These are phyloP conservation scores for Zoanthus solanderi DNA, from an alignment of 92 coral and sea anemone species.

Conservation along the genomic window DNA sequence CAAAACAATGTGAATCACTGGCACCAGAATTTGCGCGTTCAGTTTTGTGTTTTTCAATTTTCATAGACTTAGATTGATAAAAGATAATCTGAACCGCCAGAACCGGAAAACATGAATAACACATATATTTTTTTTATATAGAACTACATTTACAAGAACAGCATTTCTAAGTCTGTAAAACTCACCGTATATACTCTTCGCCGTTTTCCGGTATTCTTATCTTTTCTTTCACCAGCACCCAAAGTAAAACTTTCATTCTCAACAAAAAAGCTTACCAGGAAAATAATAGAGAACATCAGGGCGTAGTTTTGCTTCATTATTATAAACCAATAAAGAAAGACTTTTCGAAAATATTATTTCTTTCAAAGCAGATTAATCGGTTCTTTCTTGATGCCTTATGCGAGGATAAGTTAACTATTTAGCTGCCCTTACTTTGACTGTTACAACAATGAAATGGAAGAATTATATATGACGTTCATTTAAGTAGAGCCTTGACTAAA, in stretches of 20 bases:
- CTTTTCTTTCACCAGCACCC: not conserved
- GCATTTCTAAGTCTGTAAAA: too few species aligned
- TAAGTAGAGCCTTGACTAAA: not conserved
- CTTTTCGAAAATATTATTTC: not conserved
- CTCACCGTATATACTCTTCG: too few species aligned
- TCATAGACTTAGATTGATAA: too few species aligned
- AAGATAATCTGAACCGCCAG: too few species aligned
- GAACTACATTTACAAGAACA: too few species aligned
- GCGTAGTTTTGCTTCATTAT: not conserved
- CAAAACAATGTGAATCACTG: too few species aligned
- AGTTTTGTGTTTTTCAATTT: too few species aligned
- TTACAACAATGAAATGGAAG: not conserved
- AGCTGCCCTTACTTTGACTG: not conserved
- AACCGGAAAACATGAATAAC: too few species aligned
- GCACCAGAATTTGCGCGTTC: too few species aligned
- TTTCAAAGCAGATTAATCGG: not conserved
- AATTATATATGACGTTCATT: not conserved
- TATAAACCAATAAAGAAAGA: not conserved
- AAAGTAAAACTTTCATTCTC: not conserved
- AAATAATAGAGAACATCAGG: not conserved
- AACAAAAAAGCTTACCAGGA: not conserved
- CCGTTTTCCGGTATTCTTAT: too few species aligned
- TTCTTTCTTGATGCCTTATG: not conserved
- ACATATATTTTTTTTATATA: too few species aligned
- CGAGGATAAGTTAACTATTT: not conserved